Evolutionary conservation across 2,888 invertebrate genomes (phyloP), one percentile per base, ranked within the genome.

Genomic region (Strigamia transsilvanica): DNA sequence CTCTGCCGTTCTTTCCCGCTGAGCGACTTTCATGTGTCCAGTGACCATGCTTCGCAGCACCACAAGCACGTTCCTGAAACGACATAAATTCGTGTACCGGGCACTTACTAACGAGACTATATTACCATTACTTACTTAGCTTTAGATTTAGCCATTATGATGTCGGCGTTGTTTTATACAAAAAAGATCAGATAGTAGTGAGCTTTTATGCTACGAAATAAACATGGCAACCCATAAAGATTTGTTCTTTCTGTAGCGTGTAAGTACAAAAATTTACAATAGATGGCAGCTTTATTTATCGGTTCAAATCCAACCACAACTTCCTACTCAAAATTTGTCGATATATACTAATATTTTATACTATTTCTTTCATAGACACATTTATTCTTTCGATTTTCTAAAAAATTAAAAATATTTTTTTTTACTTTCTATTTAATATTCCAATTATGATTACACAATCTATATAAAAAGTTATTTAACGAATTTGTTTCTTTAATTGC

Each of bases 1-100:
- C 13, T 95, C 95, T 0, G 89, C 93, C 79, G 93, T 87, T 85
- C 95, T 90, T 85, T 94, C 94, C 82, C 95, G 90, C 78, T 93
- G 90, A 82, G 88, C 87, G 83, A 90, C 91, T 83, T 91, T 90
- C 85, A 90, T 91, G 86, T 96, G 95, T 0, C 94, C 94, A 85
- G 92, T 93, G 2, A 94, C 93, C 81, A 92, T 89, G 88, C 95
- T 95, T 87, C 94, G 92, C 90, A 94, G 90, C 84, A 93, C 85
- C 10, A 96, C 94, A 92, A 96, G 92, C 79, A 95, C 90, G 83
- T 89, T 87, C 87, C 94, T 95, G 86, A 84, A 91, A 90, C 5
- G 5, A 56, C n/a, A 18, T 5, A 56, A 56, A 56, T 56, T 56
- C 1, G 9, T n/a, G 18, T 18, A 56, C 6, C 56, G 46, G 4